Evolutionary conservation across 35 echinoderm and acorn worm genomes (phyloP).

Genomic region (Apostichopus californicus): DNA sequence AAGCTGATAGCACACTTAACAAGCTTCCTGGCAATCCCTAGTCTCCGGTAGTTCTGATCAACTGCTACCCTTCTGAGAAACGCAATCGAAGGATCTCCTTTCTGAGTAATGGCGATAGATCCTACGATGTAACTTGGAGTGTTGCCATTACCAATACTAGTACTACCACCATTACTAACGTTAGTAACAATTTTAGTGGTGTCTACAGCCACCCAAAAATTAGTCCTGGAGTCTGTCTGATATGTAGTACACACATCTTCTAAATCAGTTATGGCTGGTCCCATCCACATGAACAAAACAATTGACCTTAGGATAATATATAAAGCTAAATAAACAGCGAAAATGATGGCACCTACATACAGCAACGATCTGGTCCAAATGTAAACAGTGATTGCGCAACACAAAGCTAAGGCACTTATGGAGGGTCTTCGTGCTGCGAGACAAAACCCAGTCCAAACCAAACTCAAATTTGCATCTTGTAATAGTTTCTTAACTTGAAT

Average conservation of each 20-base stretch:
- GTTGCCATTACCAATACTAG: not conserved
- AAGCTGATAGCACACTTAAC: conserved; percentile 31
- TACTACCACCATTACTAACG: too few species aligned
- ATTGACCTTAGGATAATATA: conserved; percentile 22
- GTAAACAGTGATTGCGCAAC: conserved; percentile 58
- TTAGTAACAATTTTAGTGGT: not conserved
- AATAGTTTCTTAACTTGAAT: conserved; percentile 15
- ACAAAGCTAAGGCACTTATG: conserved; percentile 25
- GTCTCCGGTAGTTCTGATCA: conserved; percentile 26
- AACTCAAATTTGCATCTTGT: conserved; percentile 40
- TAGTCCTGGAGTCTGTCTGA: conserved; percentile 41
- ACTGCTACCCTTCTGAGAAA: conserved; percentile 52
- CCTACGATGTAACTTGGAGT: not conserved
- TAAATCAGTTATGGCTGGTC: conserved; percentile 32
- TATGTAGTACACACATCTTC: conserved; percentile 35
- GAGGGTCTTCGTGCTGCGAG: conserved; percentile 14
- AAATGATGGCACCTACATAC: not conserved
- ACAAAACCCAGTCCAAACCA: conserved; percentile 45
- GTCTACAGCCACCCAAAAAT: conserved; percentile 58
- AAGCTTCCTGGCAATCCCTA: conserved; percentile 50
- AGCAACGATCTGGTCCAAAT: conserved; percentile 14
- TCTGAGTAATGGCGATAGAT: conserved; percentile 53
- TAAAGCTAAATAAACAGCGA: conserved; percentile 6
- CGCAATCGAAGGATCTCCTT: conserved; percentile 34
- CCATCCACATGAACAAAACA: conserved; percentile 33